A percentile compares a stretch with the other conserved stretches of the same genome.
Conservation (phyloP, 2,797 vertebrate species). For the Bufotes viridis region DNA sequence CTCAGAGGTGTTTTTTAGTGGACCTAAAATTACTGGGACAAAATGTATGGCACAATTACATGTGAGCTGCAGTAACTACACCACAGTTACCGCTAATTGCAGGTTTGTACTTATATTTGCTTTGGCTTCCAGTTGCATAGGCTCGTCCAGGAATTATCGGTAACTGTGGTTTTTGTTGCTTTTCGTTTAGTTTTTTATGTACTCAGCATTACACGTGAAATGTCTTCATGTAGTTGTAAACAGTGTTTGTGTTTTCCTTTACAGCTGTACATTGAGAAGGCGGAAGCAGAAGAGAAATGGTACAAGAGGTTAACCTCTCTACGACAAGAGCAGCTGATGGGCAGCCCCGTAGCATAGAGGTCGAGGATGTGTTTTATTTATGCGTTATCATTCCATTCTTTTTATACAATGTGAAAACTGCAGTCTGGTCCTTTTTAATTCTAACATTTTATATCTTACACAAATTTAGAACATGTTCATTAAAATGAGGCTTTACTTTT, state of each 20-base stretch:
- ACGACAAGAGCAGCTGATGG: slow-evolving; percentile 95
- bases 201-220: neutral
- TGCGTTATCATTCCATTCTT: slow-evolving; percentile 11
- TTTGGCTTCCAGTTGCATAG: too few species aligned
- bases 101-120: too few species aligned
- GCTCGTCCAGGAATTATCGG: too few species aligned
- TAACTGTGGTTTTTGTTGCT: too few species aligned
- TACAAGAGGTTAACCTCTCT: slow-evolving; percentile 87
- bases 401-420: slow-evolving; percentile 15
- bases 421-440: neutral
- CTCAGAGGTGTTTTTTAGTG: neutral
- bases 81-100: too few species aligned
- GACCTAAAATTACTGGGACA: neutral
- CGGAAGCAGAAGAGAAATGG: slow-evolving; percentile 91
- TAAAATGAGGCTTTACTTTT: neutral
- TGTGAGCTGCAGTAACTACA: neutral
- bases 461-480: neutral
- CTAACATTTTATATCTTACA: neutral
- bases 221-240: neutral
- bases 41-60: neutral
- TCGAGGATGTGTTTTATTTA: slow-evolving; percentile 25
- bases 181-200: too few species aligned
- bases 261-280: slow-evolving; percentile 92
- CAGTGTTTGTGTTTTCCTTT: slow-evolving; percentile 40
- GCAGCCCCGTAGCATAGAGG: slow-evolving; percentile 86